A percentile compares a stretch with the other conserved stretches of the same genome.
phyloP scores from a whole-genome alignment of 2,113 vertebrate species.

The Amia ocellicauda region DNA sequence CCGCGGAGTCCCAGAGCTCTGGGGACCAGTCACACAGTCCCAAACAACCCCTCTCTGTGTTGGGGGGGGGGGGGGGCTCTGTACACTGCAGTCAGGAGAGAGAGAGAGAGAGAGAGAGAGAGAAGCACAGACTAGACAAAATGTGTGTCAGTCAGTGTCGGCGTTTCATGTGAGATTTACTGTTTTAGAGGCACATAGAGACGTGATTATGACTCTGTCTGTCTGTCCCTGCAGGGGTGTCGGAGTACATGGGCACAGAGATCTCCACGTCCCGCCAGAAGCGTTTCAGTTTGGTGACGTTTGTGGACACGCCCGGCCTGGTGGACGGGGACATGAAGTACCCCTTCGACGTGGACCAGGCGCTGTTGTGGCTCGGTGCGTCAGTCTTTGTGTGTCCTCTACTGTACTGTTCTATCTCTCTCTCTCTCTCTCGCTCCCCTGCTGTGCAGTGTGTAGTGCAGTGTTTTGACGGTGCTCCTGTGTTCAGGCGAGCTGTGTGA shows the following conservation, averaged over 20 bases:
- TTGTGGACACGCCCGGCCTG: constrained; percentile 75
- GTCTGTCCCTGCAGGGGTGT: constrained; percentile 54
- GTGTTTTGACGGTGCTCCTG: neutral
- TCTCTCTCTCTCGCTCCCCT: neutral
- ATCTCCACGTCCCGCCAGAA: constrained; percentile 78
- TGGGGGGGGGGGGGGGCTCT: too few relatives aligned
- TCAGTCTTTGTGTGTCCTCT: neutral
- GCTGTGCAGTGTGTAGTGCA: neutral
- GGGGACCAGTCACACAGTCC: too few relatives aligned
- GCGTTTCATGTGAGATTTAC: too few relatives aligned
- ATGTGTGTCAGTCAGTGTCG: constrained; percentile 27
- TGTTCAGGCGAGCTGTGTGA: constrained; percentile 71
- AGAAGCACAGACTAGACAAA: too few relatives aligned
- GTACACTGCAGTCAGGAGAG: too few relatives aligned
- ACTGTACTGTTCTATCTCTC: neutral
- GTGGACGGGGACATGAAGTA: constrained; percentile 84
- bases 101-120: too few relatives aligned
- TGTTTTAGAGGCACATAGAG: too few relatives aligned
- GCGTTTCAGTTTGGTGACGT: constrained; percentile 75
- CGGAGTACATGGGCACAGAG: constrained; percentile 74
- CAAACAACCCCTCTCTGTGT: neutral
- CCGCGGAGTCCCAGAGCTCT: neutral
- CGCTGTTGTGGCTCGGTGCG: constrained; percentile 74
- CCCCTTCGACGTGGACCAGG: constrained; percentile 76
- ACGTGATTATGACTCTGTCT: too few relatives aligned